Evolutionary conservation across 2,113 vertebrate genomes (phyloP).

Genomic region (Micromys minutus): DNA sequence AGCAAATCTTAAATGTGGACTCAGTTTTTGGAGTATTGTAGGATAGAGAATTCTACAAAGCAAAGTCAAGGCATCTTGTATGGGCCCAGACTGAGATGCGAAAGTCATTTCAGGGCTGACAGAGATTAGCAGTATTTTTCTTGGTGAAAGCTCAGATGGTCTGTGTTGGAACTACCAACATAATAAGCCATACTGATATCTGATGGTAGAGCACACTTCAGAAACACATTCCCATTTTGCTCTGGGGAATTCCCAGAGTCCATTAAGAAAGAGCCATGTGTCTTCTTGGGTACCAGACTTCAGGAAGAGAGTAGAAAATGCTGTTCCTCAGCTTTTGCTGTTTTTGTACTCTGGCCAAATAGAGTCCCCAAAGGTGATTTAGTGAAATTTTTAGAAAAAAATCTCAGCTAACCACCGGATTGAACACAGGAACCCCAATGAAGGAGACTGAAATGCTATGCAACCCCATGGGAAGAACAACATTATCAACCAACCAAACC

Average conservation of each 20-base stretch:
- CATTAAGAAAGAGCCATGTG: not conserved
- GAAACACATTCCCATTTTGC: not conserved
- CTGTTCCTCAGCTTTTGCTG: not conserved
- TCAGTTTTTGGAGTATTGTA: not conserved
- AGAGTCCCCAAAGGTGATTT: not conserved
- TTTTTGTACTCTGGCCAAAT: not conserved
- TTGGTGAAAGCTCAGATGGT: not conserved
- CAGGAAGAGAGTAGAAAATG: not conserved
- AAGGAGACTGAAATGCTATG: too few species aligned
- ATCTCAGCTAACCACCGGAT: too few species aligned
- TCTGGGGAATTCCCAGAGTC: not conserved
- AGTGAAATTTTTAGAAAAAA: slow-evolving; percentile 39
- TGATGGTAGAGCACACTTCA: not conserved
- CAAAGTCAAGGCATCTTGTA: not conserved
- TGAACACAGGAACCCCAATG: too few species aligned
- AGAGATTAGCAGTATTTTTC: not conserved
- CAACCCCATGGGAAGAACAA: too few species aligned
- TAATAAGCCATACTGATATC: not conserved
- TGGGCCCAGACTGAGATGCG: not conserved
- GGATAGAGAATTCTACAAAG: not conserved
- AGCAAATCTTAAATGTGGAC: slow-evolving; percentile 1
- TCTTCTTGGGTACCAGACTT: not conserved
- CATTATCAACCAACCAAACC: too few species aligned
- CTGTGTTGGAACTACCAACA: not conserved
- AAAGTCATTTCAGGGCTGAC: slow-evolving; percentile 18